These are phyloP conservation scores for Mesitornis unicolor DNA, from an alignment of 2,113 vertebrate species.

Conservation along the genomic window DNA sequence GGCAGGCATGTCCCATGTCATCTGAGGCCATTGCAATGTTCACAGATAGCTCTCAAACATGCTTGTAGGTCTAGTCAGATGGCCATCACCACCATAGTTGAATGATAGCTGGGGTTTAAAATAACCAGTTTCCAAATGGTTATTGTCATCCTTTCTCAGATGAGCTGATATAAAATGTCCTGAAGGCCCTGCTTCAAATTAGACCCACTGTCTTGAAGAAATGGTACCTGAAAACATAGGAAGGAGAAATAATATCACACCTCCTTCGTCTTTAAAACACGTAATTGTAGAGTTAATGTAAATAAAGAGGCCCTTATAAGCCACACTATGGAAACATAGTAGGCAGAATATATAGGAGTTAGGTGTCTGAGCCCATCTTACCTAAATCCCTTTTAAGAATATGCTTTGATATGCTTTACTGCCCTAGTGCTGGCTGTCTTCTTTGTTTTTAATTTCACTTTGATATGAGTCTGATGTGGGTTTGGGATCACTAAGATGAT, in stretches of 20 bases:
- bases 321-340: fast-evolving
- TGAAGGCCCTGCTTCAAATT: background rate
- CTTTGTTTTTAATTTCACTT: background rate
- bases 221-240: background rate
- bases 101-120: background rate
- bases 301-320: background rate
- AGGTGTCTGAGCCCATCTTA: background rate
- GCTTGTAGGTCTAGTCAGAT: background rate
- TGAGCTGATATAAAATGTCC: background rate
- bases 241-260: background rate
- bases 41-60: background rate
- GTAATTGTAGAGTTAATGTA: background rate
- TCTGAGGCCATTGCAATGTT: background rate
- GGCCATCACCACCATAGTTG: background rate
- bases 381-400: background rate
- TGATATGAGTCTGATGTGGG: background rate
- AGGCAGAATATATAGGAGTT: background rate
- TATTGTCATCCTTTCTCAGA: background rate
- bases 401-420: background rate
- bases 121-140: background rate
- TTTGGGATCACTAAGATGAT: background rate
- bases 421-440: background rate
- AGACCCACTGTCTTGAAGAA: background rate
- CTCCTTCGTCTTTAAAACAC: background rate
- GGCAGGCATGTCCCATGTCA: background rate